Evolutionary conservation across 2,888 invertebrate genomes (phyloP), one percentile per base, ranked within the genome.

Genomic region (Harmothoe impar): DNA sequence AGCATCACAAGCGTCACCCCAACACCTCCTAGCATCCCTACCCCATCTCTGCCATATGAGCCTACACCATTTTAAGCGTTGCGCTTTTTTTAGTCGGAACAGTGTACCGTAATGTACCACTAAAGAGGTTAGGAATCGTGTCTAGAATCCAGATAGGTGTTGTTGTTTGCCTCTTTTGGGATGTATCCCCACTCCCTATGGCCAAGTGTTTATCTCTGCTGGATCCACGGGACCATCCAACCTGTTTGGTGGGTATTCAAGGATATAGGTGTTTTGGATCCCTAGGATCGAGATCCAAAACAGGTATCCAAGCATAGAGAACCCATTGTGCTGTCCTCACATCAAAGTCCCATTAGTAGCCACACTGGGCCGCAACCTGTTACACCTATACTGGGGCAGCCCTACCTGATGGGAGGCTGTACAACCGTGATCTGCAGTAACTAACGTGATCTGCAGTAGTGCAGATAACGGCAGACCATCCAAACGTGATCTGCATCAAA

Each of bases 211-310:
- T 62, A 62, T 62, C 62, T 20, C 62, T 3, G 62, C 15, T n/a
- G 62, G 62, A 62, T 62, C 62, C 23, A 62, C 43, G 43, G 43
- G 43, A 43, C 43, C n/a, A 72, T 72, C 25, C 25, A 72, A 72
- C 72, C 72, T n/a, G 72, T 72, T 72, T 72, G 72, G 72, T 72
- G 31, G 29, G 72, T 72, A 62, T 62, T 62, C n/a, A 62, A n/a
- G 62, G 20, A 62, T 62, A 62, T 43, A 62, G 7, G 62, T 62
- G 62, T 62, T 62, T 62, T 62, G 62, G 62, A 62, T 62, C 62
- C 20, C 62, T 7, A 62, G 62, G 62, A 62, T 62, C 62, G 15
- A n/a, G 62, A 62, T 62, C 62, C 62, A 43, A 43, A 62, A 62
- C 62, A 62, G 62, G 20, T 20, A n/a, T 62, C n/a, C 62, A n/a